Base-by-base conservation (phyloP, 2,797 vertebrate species). In the Aulostomus chinensis region DNA sequence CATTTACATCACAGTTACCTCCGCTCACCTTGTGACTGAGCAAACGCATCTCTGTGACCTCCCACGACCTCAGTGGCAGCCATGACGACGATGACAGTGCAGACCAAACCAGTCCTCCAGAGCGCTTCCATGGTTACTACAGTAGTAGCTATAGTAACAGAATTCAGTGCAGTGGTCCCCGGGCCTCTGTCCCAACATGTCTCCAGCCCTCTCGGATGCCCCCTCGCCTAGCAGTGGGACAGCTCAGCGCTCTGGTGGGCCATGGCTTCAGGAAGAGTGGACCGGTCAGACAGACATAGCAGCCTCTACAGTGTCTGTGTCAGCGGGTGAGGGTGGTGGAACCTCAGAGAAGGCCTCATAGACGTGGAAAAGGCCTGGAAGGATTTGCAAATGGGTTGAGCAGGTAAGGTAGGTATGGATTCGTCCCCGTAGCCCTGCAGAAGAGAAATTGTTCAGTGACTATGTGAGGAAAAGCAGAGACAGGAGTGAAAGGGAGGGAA, bases 161-260 rank as follows among this genome's bases (percentile, higher is more conserved):
- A 90, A 75, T 79, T 92, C 84, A 85, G 89, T 85, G 91, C 88
- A 80, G 79, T 88, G 90, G 89, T 93, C 88, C 86, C 81, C 85
- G 74, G 87, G 81, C 86, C 77, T 86, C 92, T 79, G 94, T 94
- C 91, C 94, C 96, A 93, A 94, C 96, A 98, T 98, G 91, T 96
- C 96, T 98, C 94, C 96, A 91, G 90, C 92, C 93, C 91, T 86
- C 71, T 91, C 79, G 71, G 55, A 90, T 86, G 91, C 82, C 84
- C 80, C 70, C 89, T 87, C 2, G 73, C 90, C 90, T 93, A 94
- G 89, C 92, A 92, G 73, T 80, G 91, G 83, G 86, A 89, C 81
- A 76, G 78, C 67, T 72, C 68, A 67, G 82, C 29, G 45, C 72
- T 73, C 65, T 61, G 77, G 52, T 17, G 71, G 75, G 71, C 85